Percentiles rank a stretch among this genome's conserved stretches.
Conservation (phyloP, 2,113 vertebrate genomes). For the Pseudorasbora parva region DNA sequence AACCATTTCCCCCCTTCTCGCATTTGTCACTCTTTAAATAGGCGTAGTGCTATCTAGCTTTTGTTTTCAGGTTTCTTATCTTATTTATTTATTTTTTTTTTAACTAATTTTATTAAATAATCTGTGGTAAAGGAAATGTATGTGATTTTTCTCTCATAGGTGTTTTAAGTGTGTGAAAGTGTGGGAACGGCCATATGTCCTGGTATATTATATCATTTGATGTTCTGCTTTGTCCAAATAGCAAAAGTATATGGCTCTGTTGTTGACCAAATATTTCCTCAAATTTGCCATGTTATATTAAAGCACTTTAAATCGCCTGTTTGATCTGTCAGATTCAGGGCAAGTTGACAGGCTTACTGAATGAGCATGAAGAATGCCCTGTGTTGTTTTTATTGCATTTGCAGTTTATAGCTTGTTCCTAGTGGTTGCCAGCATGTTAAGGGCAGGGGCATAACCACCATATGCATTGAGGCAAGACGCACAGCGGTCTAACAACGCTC, state of each 20-base stretch:
- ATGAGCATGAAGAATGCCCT: neutral
- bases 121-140: neutral
- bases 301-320: neutral
- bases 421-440: neutral
- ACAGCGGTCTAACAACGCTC: no score
- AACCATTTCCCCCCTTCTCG: constrained; percentile 21
- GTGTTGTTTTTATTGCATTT: neutral
- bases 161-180: neutral
- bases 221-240: neutral
- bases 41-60: neutral
- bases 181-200: neutral
- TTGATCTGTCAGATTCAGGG: neutral
- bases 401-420: neutral
- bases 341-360: neutral
- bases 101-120: neutral
- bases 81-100: neutral
- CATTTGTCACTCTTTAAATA: constrained; percentile 13
- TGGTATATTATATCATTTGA: neutral
- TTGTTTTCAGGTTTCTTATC: constrained; percentile 1
- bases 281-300: neutral
- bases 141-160: neutral
- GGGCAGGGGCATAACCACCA: no score
- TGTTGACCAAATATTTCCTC: neutral
- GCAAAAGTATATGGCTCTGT: neutral
- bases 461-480: no score